These are phyloP conservation scores for Acrobasis repandana DNA, from an alignment of 2,888 invertebrate genomes.

Conservation along the genomic window DNA sequence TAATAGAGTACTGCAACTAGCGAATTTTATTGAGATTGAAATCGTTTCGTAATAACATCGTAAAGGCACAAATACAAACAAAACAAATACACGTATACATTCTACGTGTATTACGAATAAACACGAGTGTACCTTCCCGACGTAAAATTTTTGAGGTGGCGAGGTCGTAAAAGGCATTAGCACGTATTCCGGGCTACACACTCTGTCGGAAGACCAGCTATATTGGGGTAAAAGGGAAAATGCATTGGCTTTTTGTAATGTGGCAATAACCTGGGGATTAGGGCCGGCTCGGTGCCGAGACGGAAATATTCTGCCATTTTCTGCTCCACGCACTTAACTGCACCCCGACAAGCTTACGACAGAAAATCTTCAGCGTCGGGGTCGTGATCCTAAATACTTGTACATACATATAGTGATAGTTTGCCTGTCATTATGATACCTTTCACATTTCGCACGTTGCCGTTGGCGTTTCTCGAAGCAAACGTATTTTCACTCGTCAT, in stretches of 20 bases:
- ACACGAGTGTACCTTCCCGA: conserved; percentile 39
- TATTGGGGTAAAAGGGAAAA: conserved; percentile 69
- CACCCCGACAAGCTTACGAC: conserved; percentile 51
- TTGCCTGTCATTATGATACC: conserved; percentile 3
- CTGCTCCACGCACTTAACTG: conserved; percentile 48
- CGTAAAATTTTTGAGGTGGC: conserved; percentile 54
- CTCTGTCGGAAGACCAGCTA: conserved; percentile 43
- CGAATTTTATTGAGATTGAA: conserved; percentile 12
- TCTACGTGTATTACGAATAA: conserved; percentile 31
- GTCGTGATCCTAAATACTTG: conserved; percentile 33
- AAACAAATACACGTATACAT: conserved; percentile 9
- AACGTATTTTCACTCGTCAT: conserved; percentile 20
- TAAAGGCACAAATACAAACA: conserved; percentile 18
- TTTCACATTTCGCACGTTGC: conserved; percentile 22
- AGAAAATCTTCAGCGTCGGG: conserved; percentile 47
- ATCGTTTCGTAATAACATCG: conserved; percentile 16
- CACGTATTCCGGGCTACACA: conserved; percentile 65
- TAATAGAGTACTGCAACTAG: conserved; percentile 21
- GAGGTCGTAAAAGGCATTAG: conserved; percentile 74
- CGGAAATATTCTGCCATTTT: conserved; percentile 52
- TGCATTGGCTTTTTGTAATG: conserved; percentile 79
- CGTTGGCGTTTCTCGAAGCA: conserved; percentile 19
- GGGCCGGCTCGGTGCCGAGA: conserved; percentile 44
- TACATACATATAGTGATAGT: conserved; percentile 7
- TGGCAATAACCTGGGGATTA: conserved; percentile 70